Percentiles rank a stretch among this genome's conserved stretches.
phyloP scores from a whole-genome alignment of 1,140 invertebrate genomes.

The Anadara kagoshimensis region DNA sequence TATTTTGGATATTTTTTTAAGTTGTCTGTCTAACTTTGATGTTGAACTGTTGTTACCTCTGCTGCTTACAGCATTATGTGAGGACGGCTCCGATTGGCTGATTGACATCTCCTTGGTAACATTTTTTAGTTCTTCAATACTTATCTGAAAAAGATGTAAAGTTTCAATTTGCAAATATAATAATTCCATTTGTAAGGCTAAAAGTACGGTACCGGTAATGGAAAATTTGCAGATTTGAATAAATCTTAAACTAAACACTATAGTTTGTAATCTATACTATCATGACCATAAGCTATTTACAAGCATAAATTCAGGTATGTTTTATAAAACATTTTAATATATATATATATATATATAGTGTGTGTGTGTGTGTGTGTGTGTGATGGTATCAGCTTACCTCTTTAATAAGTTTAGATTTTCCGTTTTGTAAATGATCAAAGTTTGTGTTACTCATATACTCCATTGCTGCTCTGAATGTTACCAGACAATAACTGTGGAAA shows the following conservation, averaged over 20 bases:
- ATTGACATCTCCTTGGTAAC: slow-evolving; percentile 6
- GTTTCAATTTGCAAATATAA: background rate
- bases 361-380: too few relatives aligned
- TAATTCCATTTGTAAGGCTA: background rate
- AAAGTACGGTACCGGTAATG: background rate
- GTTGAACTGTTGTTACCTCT: background rate
- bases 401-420: slow-evolving; percentile 30
- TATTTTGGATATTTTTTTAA: slow-evolving; percentile 54
- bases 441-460: slow-evolving; percentile 61
- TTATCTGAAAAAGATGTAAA: slow-evolving; percentile 22
- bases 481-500: slow-evolving; percentile 64
- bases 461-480: slow-evolving; percentile 68
- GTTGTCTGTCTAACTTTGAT: slow-evolving; percentile 53
- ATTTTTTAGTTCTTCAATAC: slow-evolving; percentile 40
- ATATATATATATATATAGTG: too few relatives aligned
- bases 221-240: background rate
- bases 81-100: background rate
- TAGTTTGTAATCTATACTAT: background rate
- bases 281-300: background rate
- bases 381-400: slow-evolving; percentile 37
- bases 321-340: background rate
- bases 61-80: background rate
- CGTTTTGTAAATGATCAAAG: slow-evolving; percentile 49
- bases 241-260: background rate
- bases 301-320: background rate